phyloP scores from a whole-genome alignment of 2,888 invertebrate species.

The Asteroscopus sphinx region DNA sequence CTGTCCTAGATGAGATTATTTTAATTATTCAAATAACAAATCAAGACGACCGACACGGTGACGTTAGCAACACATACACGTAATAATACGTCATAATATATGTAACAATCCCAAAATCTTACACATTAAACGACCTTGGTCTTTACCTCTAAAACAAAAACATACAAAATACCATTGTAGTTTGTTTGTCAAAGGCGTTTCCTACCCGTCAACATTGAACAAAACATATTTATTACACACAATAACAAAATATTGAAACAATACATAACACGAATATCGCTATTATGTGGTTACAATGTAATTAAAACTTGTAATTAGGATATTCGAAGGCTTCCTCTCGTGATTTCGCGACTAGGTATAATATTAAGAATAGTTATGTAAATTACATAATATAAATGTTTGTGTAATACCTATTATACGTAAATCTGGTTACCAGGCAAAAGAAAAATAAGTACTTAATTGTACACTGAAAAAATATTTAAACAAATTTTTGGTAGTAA shows the following conservation, averaged over 20 bases:
- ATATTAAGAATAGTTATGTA: constrained; percentile 6
- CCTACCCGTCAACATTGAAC: constrained; percentile 20
- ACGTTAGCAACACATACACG: too few species aligned
- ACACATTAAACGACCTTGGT: constrained; percentile 15
- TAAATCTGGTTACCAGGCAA: too few species aligned
- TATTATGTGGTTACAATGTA: constrained; percentile 28
- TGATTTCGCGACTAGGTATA: constrained; percentile 23
- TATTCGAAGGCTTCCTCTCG: constrained; percentile 13
- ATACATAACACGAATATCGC: constrained; percentile 9
- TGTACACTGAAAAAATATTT: too few species aligned
- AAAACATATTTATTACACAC: constrained; percentile 5
- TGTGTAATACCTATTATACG: too few species aligned
- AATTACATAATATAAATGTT: constrained; percentile 23
- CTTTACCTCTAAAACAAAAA: constrained; percentile 10
- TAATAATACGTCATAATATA: neutral
- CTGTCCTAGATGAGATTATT: too few species aligned
- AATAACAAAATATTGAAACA: constrained; percentile 24
- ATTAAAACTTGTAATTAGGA: neutral
- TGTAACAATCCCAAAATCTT: neutral
- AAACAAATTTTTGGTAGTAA: too few species aligned
- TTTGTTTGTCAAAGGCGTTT: constrained; percentile 44
- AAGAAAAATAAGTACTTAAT: too few species aligned
- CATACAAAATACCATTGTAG: constrained; percentile 41
- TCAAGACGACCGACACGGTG: too few species aligned
- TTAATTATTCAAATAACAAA: too few species aligned